Base-by-base conservation (phyloP, 2,888 invertebrate genomes). In the Disparrhopalites patrizii region DNA sequence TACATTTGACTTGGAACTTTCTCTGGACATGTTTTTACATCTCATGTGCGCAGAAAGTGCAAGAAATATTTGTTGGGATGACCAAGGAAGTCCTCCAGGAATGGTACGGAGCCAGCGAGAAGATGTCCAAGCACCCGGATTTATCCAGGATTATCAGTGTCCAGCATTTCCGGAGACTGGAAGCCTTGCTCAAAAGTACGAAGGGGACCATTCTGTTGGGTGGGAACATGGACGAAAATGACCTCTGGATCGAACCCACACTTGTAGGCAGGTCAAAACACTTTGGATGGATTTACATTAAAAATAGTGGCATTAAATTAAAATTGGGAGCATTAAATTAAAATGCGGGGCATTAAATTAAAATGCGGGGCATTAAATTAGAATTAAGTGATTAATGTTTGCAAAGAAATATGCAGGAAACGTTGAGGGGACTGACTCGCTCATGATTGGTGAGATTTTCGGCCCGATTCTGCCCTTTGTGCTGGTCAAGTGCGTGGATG, bases 381-480 rank as follows among this genome's bases (percentile, higher is more conserved):
- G 30, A 30, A 33, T 60, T 60, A 10, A 15, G 25, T 33, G 10
- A 5, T 43, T 20, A 20, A 47, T 27, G 8, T 43, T 5, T n/a
- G n/a, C n/a, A 38, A 89, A 92, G 81, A 18, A 28, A 7, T 54
- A 54, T 38, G 27, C 20, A 65, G 58, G 40, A 23, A 67, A 72
- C 38, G 72, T 73, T 0, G 28, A 52, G 2, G 60, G 23, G 3
- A 57, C 67, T 51, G 73, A 72, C 20, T 10, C 68, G 7, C 36
- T 71, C 61, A 83, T 85, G 84, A 54, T 70, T 52, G 82, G 96
- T 75, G 98, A 98, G 84, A 94, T 98, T 76, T 99, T 98, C 80
- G 98, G 97, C 0, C 98, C 98, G 3, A 85, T 99, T 76, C 83
- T 99, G 72, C 98, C 98, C 0, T 89, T 99, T 68, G 80, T 95